Conservation (phyloP, 2,797 vertebrate species). For the Microctenopoma lineatum region DNA sequence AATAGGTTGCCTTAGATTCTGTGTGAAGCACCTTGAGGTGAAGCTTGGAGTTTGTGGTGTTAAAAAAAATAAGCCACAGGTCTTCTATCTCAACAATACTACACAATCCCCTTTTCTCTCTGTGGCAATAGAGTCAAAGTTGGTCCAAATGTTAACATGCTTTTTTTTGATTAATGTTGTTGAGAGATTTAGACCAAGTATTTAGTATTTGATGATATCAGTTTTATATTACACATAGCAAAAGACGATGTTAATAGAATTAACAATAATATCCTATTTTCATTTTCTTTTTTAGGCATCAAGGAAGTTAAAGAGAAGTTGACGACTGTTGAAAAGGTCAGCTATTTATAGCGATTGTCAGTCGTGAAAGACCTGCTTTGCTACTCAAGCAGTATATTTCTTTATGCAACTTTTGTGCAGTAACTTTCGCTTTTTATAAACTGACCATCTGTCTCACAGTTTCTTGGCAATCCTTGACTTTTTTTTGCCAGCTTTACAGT, state of each 20-base stretch:
- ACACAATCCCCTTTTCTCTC: no score
- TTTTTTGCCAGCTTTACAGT: conserved; percentile 71
- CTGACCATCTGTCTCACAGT: conserved; percentile 79
- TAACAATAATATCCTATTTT: not conserved
- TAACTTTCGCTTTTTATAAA: conserved; percentile 71
- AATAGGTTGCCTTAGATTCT: no score
- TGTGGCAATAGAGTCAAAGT: no score
- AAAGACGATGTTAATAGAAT: not conserved
- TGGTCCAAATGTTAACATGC: no score
- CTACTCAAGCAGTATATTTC: conserved; percentile 21
- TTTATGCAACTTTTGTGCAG: conserved; percentile 27
- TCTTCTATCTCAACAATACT: no score
- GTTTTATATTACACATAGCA: no score
- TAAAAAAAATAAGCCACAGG: no score
- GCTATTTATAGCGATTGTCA: not conserved
- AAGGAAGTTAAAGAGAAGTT: not conserved
- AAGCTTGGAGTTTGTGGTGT: no score
- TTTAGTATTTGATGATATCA: no score
- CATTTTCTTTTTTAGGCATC: not conserved
- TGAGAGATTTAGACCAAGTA: no score
- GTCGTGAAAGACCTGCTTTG: conserved; percentile 2
- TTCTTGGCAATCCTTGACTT: conserved; percentile 62
- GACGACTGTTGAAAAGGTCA: not conserved
- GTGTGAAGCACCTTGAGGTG: no score
- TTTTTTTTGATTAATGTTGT: no score